These are phyloP conservation scores for Sebastiscus tertius DNA, from an alignment of 2,797 vertebrate genomes.

Conservation along the genomic window DNA sequence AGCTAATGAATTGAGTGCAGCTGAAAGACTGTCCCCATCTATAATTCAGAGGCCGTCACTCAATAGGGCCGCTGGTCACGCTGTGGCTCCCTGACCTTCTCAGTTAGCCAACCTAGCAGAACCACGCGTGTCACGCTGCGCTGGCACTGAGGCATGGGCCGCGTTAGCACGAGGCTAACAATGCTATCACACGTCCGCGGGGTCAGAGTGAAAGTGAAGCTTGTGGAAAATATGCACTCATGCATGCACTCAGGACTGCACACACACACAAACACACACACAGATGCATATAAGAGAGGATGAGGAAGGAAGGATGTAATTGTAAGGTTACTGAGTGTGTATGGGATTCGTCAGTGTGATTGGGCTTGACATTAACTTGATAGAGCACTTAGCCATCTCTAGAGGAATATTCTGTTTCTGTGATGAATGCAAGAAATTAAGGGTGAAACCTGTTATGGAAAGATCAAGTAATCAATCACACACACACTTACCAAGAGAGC, in stretches of 20 bases:
- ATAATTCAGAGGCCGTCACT: slow-evolving; percentile 73
- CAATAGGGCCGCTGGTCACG: slow-evolving; percentile 50
- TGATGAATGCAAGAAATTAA: neutral
- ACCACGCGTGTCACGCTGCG: neutral
- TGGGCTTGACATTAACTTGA: no score
- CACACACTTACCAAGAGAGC: slow-evolving; percentile 85
- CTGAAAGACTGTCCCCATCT: slow-evolving; percentile 62
- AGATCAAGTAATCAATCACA: slow-evolving; percentile 8
- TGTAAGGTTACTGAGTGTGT: neutral
- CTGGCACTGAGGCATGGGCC: neutral
- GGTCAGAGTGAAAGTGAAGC: slow-evolving; percentile 50
- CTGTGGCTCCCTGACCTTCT: slow-evolving; percentile 66
- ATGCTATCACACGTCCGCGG: neutral
- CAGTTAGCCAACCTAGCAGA: slow-evolving; percentile 28
- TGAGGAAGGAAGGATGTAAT: neutral
- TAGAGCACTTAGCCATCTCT: neutral
- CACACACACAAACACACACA: slow-evolving; percentile 4
- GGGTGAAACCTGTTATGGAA: neutral
- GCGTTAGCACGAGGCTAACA: slow-evolving; percentile 33
- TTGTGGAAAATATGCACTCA: slow-evolving; percentile 40
- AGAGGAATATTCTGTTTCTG: neutral
- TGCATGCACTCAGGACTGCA: neutral
- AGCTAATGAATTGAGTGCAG: slow-evolving; percentile 66
- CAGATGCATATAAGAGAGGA: neutral
- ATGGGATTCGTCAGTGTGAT: neutral